Conservation (phyloP, 2,797 vertebrate genomes). For the Thripadectes ignobilis region DNA sequence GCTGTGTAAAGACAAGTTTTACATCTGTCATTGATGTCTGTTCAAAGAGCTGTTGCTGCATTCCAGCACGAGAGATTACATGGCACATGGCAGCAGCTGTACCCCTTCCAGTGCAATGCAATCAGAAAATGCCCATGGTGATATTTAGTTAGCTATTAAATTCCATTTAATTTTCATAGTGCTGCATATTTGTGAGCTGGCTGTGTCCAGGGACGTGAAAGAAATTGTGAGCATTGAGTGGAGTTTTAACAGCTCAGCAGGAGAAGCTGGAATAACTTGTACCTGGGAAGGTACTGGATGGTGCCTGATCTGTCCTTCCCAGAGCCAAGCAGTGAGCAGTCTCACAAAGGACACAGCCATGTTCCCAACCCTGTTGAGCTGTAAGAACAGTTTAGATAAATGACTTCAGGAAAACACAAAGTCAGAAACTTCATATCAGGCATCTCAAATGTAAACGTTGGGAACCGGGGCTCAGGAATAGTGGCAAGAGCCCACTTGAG, state of each 20-base stretch:
- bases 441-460: neutral
- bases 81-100: neutral
- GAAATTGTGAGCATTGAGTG: rapidly evolving
- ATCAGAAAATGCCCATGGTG: constrained; percentile 34
- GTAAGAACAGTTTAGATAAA: neutral
- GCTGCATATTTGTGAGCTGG: neutral
- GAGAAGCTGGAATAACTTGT: neutral
- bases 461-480: neutral
- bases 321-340: neutral
- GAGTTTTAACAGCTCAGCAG: neutral
- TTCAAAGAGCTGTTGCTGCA: neutral
- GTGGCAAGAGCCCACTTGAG: neutral
- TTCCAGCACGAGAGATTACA: neutral
- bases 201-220: neutral
- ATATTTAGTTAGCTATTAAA: constrained; percentile 49
- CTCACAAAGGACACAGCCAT: neutral
- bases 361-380: neutral
- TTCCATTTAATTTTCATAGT: constrained; percentile 36
- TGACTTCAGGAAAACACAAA: neutral
- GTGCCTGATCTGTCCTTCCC: neutral
- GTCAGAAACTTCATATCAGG: neutral
- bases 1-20: neutral
- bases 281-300: neutral
- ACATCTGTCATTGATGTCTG: neutral
- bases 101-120: neutral